Percentiles rank a stretch among this genome's conserved stretches.
These are phyloP conservation scores for Platysteira castanea DNA, from an alignment of 2,113 vertebrate genomes.

Conservation along the genomic window DNA sequence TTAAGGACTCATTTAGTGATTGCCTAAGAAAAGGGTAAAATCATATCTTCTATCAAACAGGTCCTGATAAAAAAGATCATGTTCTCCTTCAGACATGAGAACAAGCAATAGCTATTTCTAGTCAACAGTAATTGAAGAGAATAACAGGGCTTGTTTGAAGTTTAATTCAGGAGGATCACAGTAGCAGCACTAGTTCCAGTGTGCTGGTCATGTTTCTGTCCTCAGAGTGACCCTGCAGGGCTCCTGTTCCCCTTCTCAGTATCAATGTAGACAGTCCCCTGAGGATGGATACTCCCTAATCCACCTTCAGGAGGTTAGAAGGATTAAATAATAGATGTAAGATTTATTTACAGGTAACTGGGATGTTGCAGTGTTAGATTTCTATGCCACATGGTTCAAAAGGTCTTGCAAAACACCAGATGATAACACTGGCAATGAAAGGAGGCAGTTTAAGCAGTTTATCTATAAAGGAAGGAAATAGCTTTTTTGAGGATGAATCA, in stretches of 20 bases:
- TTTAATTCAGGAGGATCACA: constrained; percentile 40
- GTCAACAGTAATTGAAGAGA: not conserved
- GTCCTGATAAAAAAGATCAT: not conserved
- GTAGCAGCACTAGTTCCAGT: not conserved
- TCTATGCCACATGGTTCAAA: constrained; percentile 26
- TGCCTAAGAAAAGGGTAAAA: not conserved
- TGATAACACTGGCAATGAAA: not conserved
- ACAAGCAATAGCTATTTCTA: not conserved
- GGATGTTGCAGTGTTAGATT: constrained; percentile 1
- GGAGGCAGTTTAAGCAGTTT: not conserved
- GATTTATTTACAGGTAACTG: constrained; percentile 64
- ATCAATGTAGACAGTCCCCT: not conserved
- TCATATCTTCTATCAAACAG: not conserved
- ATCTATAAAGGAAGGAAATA: not conserved
- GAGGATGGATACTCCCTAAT: not conserved
- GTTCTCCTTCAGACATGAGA: not conserved
- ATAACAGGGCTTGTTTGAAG: constrained; percentile 12
- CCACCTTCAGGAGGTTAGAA: not conserved
- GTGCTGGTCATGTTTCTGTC: constrained; percentile 43
- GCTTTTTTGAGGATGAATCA: not conserved
- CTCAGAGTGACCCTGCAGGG: constrained; percentile 29
- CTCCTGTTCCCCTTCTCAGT: not conserved
- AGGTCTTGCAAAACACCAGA: not conserved
- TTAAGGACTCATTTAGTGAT: not conserved
- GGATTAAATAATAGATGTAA: constrained; percentile 58